Evolutionary conservation across 1,140 invertebrate species (phyloP), one percentile per base, ranked within the genome.

Genomic region (Bathynomus jamesi): DNA sequence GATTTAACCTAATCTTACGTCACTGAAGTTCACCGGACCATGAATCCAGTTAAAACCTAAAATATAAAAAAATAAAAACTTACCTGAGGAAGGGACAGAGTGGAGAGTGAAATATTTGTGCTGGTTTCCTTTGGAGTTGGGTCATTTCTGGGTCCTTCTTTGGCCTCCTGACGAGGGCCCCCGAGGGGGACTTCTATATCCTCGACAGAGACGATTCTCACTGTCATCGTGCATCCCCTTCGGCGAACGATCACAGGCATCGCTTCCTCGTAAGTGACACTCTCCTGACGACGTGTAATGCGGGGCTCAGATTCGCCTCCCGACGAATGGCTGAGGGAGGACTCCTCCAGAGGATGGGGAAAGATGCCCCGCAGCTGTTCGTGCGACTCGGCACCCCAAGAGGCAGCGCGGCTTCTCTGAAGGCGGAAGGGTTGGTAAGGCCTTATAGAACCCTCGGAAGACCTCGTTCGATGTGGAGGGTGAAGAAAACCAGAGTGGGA

Each of bases 221-320:
- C 82, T 17, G 81, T 78, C 28, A 84, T 75, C 27, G 79, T 82
- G 70, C 82, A 82, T 24, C 83, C 83, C n/a, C 83, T 72, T n/a
- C 83, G 73, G 25, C 83, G 68, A 8, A 83, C 80, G 65, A 83
- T 83, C 13, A 84, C 83, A 0, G 82, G 83, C 0, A 83, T 79
- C 17, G 82, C 81, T 72, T 83, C 83, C 69, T 83, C 82, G 70
- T 80, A 81, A 24, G 82, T 80, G 28, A 81, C 82, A 5, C 80
- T 79, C 75, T 82, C 80, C 65, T 76, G 75, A 5, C 71, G 75
- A 10, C 71, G 75, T 1, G 71, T 73, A 46, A 28, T 62, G 4
- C n/a, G 61, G 8, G 27, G 27, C 2, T 53, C 53, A 13, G 46
- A 1, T 2, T 3, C 5, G 40, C 40, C 21, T 53, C 40, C 21